Evolutionary conservation across 1,140 invertebrate genomes (phyloP).

Genomic region (Meloidogyne floridensis): DNA sequence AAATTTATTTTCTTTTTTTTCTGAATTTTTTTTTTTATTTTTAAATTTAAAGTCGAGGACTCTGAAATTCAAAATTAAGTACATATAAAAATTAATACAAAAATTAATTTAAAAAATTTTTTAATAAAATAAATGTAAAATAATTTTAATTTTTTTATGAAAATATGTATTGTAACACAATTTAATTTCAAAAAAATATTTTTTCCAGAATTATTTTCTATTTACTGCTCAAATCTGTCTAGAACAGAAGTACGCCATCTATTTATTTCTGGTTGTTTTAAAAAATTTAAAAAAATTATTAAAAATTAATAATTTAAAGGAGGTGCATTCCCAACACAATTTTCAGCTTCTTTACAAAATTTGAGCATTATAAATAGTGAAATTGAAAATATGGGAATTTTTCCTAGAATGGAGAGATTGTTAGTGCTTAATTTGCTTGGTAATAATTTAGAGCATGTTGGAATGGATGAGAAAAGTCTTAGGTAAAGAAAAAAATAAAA

Average conservation of each 20-base stretch:
- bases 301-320: not conserved
- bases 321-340: slow-evolving; percentile 20
- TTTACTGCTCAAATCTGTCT: slow-evolving; percentile 11
- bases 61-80: too few species aligned
- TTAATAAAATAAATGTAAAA: not conserved
- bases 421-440: slow-evolving; percentile 14
- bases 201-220: slow-evolving; percentile 20
- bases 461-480: not conserved
- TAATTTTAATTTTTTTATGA: too few species aligned
- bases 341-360: slow-evolving; percentile 18
- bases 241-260: slow-evolving; percentile 20
- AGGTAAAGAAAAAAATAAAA: not conserved
- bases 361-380: slow-evolving; percentile 24
- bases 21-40: too few species aligned
- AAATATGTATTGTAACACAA: not conserved
- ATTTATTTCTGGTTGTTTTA: slow-evolving; percentile 13
- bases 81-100: too few species aligned
- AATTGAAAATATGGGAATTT: slow-evolving; percentile 20
- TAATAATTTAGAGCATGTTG: slow-evolving; percentile 11
- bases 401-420: slow-evolving; percentile 22
- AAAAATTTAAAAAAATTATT: not conserved
- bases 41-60: too few species aligned
- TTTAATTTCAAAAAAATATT: too few species aligned
- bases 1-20: too few species aligned
- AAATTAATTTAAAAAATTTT: slow-evolving; percentile 10